Conservation (phyloP, 2,888 invertebrate species). For the Autographa gamma region DNA sequence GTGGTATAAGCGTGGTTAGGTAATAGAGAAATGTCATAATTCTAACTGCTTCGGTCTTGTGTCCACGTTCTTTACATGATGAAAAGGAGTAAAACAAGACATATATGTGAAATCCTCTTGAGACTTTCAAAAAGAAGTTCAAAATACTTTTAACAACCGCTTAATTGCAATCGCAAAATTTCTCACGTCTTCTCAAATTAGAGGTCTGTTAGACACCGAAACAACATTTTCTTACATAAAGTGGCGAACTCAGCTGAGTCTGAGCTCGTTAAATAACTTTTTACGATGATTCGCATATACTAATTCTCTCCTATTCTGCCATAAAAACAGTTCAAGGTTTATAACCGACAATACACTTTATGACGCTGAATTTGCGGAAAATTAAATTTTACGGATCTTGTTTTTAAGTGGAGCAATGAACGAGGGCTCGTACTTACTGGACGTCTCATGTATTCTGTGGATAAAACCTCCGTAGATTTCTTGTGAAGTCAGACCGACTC, state of each 20-base stretch:
- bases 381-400: conserved; percentile 38
- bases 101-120: neutral
- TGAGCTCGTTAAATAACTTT: conserved; percentile 50
- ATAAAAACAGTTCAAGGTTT: conserved; percentile 52
- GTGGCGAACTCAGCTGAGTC: conserved; percentile 33
- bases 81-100: conserved; percentile 14
- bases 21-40: conserved; percentile 41
- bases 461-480: neutral
- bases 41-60: conserved; percentile 20
- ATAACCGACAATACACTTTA: conserved; percentile 45
- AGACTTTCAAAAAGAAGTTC: neutral
- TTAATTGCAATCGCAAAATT: neutral
- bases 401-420: conserved; percentile 20
- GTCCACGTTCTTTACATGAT: conserved; percentile 22
- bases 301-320: conserved; percentile 41
- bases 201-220: conserved; percentile 3
- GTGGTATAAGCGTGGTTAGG: conserved; percentile 22
- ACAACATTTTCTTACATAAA: conserved; percentile 31
- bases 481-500: neutral
- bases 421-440: neutral
- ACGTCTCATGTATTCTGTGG: neutral
- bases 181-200: conserved; percentile 11
- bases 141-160: neutral
- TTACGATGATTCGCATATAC: conserved; percentile 54
- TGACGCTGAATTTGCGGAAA: conserved; percentile 51